Base-by-base conservation (phyloP, 2,113 vertebrate species). In the Catagonus wagneri region DNA sequence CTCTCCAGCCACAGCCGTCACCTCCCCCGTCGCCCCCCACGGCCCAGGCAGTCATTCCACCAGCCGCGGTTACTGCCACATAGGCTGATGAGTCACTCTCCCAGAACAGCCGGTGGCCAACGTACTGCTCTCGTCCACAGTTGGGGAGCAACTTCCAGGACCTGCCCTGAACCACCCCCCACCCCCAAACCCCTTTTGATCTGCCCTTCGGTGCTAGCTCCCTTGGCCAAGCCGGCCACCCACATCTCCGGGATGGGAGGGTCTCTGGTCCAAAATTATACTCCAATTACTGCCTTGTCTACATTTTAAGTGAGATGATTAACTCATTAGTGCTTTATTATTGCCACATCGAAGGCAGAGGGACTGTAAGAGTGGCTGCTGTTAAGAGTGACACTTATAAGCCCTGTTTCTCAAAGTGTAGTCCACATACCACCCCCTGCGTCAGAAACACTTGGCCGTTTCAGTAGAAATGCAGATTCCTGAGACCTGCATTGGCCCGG, bases 31-130 rank as follows among this genome's bases (percentile, higher is more conserved):
- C 4, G 27, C 78, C 79, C 93, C 75, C 96, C 80, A 36, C 12
- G 1, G 87, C 34, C 71, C 0, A n/a, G 39, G 44, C 63, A 92
- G 69, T 81, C 94, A 68, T 85, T 76, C 81, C 34, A 11, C 93
- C 63, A 54, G 87, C 86, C 54, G 54, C 1, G 25, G 79, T 93
- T 88, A 13, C 94, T 79, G 95, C 95, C 97, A 95, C 97, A 76
- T 78, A 39, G 68, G 74, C 86, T 2, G 81, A 12, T 96, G 97
- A 97, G 74, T 97, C 97, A 98, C 86, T 60, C 92, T 88, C 58
- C 68, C 83, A 86, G 89, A 85, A 50, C 93, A 96, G 96, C 94
- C 93, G 95, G 96, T 90, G 90, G 88, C 95, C 91, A 84, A 61
- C 61, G 32, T 7, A 7, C 50, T 72, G 84, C 92, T 93, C 83